Percentiles rank a stretch among this genome's conserved stretches.
Conservation (phyloP, 2,797 vertebrate genomes). For the Megalops cyprinoides region DNA sequence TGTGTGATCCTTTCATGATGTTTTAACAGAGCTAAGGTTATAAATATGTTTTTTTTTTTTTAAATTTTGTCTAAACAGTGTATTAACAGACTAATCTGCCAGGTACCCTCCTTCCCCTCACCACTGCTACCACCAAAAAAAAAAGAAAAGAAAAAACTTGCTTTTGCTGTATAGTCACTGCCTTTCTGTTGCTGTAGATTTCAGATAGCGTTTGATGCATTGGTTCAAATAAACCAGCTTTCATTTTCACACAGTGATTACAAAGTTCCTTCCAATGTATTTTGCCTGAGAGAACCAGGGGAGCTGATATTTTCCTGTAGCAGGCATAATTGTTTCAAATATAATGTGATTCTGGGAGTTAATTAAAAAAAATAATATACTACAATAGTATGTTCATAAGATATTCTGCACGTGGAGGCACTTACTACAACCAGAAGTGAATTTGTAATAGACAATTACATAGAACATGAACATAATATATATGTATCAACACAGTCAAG, state of each 20-base stretch:
- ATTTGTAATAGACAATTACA: neutral
- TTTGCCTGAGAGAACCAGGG: neutral
- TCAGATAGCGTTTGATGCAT: neutral
- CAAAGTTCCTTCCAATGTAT: neutral
- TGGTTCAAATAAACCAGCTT: neutral
- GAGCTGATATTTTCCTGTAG: neutral
- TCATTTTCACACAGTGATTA: neutral
- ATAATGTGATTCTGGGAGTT: neutral
- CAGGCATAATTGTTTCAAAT: neutral
- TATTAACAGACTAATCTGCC: no score
- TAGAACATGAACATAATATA: neutral
- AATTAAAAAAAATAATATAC: neutral
- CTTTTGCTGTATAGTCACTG: no score
- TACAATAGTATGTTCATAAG: neutral
- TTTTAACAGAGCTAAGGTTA: no score
- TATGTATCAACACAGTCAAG: slow-evolving; percentile 1
- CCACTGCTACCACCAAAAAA: no score
- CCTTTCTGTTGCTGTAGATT: neutral
- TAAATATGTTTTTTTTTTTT: no score
- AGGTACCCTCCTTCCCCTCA: no score
- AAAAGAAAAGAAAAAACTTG: no score
- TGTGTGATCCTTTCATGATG: no score
- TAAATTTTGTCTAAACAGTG: no score
- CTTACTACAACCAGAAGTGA: neutral
- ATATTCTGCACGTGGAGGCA: neutral